Percentiles rank a stretch among this genome's conserved stretches.
Conservation (phyloP, 2,888 invertebrate species). For the Scaptomyza tumidula region DNA sequence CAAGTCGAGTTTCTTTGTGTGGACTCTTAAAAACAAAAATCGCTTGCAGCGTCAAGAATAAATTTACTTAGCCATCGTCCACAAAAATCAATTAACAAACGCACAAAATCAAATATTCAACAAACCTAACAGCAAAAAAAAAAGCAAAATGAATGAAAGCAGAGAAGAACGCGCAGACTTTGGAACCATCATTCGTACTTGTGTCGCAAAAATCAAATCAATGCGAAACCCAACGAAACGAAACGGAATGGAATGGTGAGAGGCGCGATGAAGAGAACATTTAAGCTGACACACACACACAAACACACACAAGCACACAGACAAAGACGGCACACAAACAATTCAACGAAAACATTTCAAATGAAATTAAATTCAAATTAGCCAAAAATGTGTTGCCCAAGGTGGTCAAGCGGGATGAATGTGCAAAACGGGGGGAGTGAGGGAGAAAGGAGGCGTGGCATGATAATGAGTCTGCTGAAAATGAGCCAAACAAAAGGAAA, state of each 20-base stretch:
- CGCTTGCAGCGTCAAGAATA: not conserved
- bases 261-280: not conserved
- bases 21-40: too few relatives aligned
- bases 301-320: not conserved
- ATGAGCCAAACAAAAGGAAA: constrained; percentile 51
- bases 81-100: constrained; percentile 33
- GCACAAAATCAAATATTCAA: constrained; percentile 40
- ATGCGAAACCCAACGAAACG: constrained; percentile 36
- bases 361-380: constrained; percentile 65
- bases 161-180: constrained; percentile 6
- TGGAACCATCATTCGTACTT: constrained; percentile 39
- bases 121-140: constrained; percentile 6
- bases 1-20: not conserved
- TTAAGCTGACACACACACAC: not conserved
- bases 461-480: constrained; percentile 53
- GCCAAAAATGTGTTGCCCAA: constrained; percentile 42
- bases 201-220: constrained; percentile 46
- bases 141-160: too few relatives aligned
- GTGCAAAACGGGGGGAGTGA: not conserved
- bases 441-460: constrained; percentile 15
- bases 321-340: constrained; percentile 1
- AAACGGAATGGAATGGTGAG: not conserved
- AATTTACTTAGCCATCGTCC: constrained; percentile 24
- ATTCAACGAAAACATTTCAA: constrained; percentile 46
- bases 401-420: constrained; percentile 4